Evolutionary conservation across 1,140 invertebrate genomes (phyloP), one percentile per base, ranked within the genome.

Genomic region (Cheumatopsyche charites): DNA sequence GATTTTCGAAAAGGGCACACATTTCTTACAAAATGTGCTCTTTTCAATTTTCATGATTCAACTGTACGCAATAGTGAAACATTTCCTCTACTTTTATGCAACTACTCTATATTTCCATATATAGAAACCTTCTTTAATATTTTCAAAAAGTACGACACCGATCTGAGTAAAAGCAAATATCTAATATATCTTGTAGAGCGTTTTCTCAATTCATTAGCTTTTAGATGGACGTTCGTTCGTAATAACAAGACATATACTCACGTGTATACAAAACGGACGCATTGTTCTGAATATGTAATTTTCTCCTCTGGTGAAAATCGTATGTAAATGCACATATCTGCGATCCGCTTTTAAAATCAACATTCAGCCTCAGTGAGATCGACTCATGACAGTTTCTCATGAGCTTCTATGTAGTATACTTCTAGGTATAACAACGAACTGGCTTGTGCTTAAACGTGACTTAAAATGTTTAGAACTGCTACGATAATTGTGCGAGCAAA

Each of bases 361-460:
- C 15, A 52, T 15, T 52, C n/a, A n/a, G n/a, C n/a, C 19, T 52
- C 13, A 52, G 47, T 43, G 43, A 67, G 45, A 55, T 68, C 47
- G 49, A 68, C 49, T 45, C 49, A 68, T 55, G 41, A 41, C 42
- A 68, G 66, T 68, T 68, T 68, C 66, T 55, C 66, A 68, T 68
- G 49, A 29, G 25, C 13, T 26, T 62, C 21, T n/a, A n/a, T n/a
- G n/a, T n/a, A n/a, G n/a, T n/a, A n/a, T n/a, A n/a, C n/a, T n/a
- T n/a, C n/a, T n/a, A n/a, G n/a, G n/a, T n/a, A n/a, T 25, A 42
- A n/a, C 41, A 68, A 68, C 47, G 26, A 55, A 68, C 21, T 26
- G 1, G 4, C 17, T 5, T 62, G 68, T 70, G 68, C 66, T 68
- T 68, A 68, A 68, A 55, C 68, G 68, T 70, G 68, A 70, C 68